A percentile compares a stretch with the other conserved stretches of the same genome.
Evolutionary conservation across 2,797 vertebrate species (phyloP).

Genomic region (Oophaga sylvatica): DNA sequence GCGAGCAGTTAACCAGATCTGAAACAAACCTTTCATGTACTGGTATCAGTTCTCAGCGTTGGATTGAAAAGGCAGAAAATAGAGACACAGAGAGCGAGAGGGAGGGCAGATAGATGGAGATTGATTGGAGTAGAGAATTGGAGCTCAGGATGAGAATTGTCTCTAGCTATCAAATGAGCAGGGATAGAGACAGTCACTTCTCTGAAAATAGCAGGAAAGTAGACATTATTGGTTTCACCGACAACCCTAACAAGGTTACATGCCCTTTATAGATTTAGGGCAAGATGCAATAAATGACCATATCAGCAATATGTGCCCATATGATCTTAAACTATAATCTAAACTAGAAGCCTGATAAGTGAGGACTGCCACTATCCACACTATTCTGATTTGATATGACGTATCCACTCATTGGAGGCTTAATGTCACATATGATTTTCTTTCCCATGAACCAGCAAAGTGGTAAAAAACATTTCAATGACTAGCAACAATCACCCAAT

Average conservation of each 20-base stretch:
- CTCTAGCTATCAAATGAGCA: conserved; percentile 70
- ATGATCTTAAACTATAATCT: neutral
- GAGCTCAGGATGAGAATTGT: conserved; percentile 62
- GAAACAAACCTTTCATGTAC: conserved; percentile 78
- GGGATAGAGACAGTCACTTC: conserved; percentile 62
- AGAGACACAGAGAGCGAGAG: conserved; percentile 60
- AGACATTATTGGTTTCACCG: conserved; percentile 30
- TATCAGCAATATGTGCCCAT: neutral
- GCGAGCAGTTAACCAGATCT: conserved; percentile 67
- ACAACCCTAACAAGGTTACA: conserved; percentile 19
- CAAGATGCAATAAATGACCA: neutral
- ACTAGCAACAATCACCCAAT: neutral
- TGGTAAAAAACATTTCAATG: neutral
- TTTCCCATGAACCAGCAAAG: too few relatives aligned
- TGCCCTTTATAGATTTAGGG: neutral
- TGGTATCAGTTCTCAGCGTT: conserved; percentile 66
- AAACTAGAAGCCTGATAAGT: neutral
- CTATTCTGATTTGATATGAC: too few relatives aligned
- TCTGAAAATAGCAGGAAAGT: conserved; percentile 49
- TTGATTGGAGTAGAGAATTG: conserved; percentile 64
- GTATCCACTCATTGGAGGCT: too few relatives aligned
- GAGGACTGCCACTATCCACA: too few relatives aligned
- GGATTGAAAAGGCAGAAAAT: conserved; percentile 67
- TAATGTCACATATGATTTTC: too few relatives aligned
- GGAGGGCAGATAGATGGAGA: conserved; percentile 30